Evolutionary conservation across 2,113 vertebrate species (phyloP).

Genomic region (Mugil cephalus): DNA sequence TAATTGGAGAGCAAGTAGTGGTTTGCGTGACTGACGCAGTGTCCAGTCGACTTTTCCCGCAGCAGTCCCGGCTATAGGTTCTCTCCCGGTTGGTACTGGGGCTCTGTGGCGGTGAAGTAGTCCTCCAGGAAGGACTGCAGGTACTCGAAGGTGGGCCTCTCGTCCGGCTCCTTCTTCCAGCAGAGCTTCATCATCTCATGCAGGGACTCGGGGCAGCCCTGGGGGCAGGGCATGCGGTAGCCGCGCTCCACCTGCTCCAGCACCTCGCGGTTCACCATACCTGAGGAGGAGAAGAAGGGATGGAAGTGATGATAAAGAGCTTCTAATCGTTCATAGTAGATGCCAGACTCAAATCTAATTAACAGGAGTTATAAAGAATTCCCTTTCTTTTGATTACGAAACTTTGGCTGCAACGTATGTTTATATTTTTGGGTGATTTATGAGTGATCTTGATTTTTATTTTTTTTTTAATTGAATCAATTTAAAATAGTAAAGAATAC

Average conservation of each 20-base stretch:
- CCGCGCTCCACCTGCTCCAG: conserved; percentile 96
- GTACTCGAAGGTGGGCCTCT: conserved; percentile 97
- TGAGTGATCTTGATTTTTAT: too few relatives aligned
- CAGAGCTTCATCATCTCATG: conserved; percentile 96
- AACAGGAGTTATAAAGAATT: too few relatives aligned
- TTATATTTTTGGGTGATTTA: too few relatives aligned
- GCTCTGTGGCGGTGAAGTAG: conserved; percentile 97
- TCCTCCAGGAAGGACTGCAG: conserved; percentile 97
- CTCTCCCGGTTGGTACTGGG: conserved; percentile 97
- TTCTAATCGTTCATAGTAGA: too few relatives aligned
- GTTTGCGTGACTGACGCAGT: conserved; percentile 86
- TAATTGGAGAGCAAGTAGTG: conserved; percentile 75
- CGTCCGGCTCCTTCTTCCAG: conserved; percentile 97
- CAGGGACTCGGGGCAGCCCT: conserved; percentile 94
- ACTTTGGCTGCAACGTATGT: too few relatives aligned
- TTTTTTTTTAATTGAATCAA: too few relatives aligned
- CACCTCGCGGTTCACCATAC: conserved; percentile 97
- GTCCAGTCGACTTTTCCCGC: conserved; percentile 85
- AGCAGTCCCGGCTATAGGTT: conserved; percentile 88
- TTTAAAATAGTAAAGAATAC: too few relatives aligned
- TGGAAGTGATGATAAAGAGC: not conserved
- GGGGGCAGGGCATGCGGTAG: conserved; percentile 96
- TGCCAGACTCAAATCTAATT: too few relatives aligned
- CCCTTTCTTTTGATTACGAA: too few relatives aligned
- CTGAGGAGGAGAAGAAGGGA: conserved; percentile 68